phyloP scores from a whole-genome alignment of 1,140 invertebrate genomes.

The Vanessa tameamea region DNA sequence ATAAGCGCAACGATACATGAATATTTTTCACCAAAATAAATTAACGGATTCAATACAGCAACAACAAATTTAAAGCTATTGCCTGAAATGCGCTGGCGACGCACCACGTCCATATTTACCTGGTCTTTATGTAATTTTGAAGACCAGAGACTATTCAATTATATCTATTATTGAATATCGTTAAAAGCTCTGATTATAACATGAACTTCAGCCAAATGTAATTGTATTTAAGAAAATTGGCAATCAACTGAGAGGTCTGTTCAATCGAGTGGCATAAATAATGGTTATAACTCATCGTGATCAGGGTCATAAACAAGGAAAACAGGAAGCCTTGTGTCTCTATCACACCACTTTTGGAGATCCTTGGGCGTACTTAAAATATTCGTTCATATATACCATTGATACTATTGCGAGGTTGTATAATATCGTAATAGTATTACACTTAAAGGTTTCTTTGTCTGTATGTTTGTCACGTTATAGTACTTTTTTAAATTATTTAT shows the following conservation, averaged over 20 bases:
- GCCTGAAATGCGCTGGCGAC: neutral
- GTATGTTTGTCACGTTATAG: too few species aligned
- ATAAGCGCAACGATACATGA: too few species aligned
- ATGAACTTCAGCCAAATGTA: neutral
- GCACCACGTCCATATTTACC: neutral
- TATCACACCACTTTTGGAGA: neutral
- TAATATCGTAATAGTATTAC: too few species aligned
- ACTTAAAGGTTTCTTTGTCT: too few species aligned
- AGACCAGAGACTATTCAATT: neutral
- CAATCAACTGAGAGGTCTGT: neutral
- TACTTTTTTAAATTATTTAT: too few species aligned
- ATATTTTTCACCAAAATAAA: too few species aligned
- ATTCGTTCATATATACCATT: too few species aligned
- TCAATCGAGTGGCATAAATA: conserved; percentile 22
- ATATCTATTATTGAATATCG: neutral
- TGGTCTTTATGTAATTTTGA: neutral
- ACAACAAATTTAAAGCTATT: too few species aligned
- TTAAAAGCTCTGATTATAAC: neutral
- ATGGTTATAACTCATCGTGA: conserved; percentile 25
- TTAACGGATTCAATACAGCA: too few species aligned
- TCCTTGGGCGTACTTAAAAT: too few species aligned
- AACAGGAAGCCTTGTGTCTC: conserved; percentile 14
- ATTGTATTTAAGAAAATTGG: conserved; percentile 18
- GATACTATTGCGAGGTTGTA: too few species aligned
- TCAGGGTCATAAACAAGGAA: conserved; percentile 24